Base-by-base conservation (phyloP, 2,113 vertebrate species). In the Sterrhoptilus dennistouni region DNA sequence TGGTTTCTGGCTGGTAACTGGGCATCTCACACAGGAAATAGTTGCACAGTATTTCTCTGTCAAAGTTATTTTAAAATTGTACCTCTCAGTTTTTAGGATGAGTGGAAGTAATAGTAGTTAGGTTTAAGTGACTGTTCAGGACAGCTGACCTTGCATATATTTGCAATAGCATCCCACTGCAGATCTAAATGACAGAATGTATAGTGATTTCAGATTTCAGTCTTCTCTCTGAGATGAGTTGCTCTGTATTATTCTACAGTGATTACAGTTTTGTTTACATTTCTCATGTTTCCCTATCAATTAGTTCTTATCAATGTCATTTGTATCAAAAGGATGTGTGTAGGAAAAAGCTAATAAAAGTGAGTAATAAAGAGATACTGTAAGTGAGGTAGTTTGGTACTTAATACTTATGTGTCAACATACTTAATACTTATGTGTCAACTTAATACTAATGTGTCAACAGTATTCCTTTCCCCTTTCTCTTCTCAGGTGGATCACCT, bases 401-500 rank as follows among this genome's bases (percentile, higher is more conserved):
- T 74, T 76, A 59, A 59, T 59, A 27, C 29, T 57, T 49, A 69
- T 45, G 7, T 53, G 18, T 95, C 78, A 85, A 59, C 57, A 75
- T n/a, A n/a, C n/a, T n/a, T n/a, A n/a, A n/a, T n/a, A n/a, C n/a
- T n/a, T n/a, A n/a, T n/a, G n/a, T n/a, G n/a, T n/a, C n/a, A n/a
- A 21, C 44, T 74, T 76, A 59, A 59, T 59, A 27, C 29, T 57
- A 53, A 69, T 45, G 7, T 53, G 18, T 95, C 78, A 85, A 59
- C 57, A 75, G 35, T 66, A 40, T 96, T 89, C 83, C 42, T 95
- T 87, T 77, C 28, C 13, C 24, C 27, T 96, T 95, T 97, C 79
- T 96, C 56, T 82, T 97, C 68, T 92, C 86, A 99, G 98, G 98
- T 97, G 98, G 98, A 94, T 99, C 98, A 49, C 98, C 98, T 49